Evolutionary conservation across 2,113 vertebrate species (phyloP), one percentile per base, ranked within the genome.

Genomic region (Delphinapterus leucas): DNA sequence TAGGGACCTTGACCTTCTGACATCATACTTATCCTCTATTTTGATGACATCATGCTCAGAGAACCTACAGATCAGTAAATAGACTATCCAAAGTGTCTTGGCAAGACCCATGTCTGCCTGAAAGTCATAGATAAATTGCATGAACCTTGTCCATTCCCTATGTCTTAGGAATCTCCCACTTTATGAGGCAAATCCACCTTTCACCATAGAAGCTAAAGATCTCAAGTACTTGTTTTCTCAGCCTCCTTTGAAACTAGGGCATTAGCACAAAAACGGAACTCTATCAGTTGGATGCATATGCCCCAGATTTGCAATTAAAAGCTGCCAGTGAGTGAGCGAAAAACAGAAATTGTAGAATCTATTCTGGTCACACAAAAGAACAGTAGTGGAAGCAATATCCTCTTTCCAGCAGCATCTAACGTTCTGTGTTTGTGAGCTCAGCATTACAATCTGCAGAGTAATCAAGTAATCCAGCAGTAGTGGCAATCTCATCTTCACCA

Each of bases 341-440:
- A 96, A 93, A 61, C 13, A 26, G 84, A 41, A 96, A 88, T 41
- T 94, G 49, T 38, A 74, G 28, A 85, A 94, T 97, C n/a, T 95
- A 84, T 95, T 97, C 63, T 94, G 25, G 47, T 82, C n/a, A 88
- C 70, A 93, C 58, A 88, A 77, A 93, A 60, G 6, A 82, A 76
- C 23, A 87, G 28, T 55, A 71, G 53, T 83, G 47, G 74, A 92
- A 94, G 31, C 3, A 77, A 58, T 26, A 68, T 86, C 36, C 1
- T 7, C 18, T 88, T 97, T 86, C 44, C 21, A 90, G 17, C 38
- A 55, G 14, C 47, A 94, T 73, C 58, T 92, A 81, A 88, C 38
- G 20, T 28, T 41, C 47, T 61, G 23, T 95, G 63, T 84, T 92
- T 91, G 18, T 95, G 26, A 84, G 38, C 41, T 95, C 87, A 92